phyloP scores from a whole-genome alignment of 2,888 invertebrate species.

The Aphodius granarius region DNA sequence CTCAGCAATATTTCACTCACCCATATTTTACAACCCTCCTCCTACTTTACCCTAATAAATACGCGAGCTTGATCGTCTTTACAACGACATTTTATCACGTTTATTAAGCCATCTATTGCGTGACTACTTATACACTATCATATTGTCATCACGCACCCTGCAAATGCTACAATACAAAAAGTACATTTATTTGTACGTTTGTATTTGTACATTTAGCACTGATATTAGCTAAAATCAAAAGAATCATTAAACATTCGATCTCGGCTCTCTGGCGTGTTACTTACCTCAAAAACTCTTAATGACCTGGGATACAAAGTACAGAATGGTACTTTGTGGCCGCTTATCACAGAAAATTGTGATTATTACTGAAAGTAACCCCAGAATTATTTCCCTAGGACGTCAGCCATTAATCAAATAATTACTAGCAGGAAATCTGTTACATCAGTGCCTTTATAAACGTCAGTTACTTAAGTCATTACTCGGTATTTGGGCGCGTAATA shows the following conservation, averaged over 20 bases:
- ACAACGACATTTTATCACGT: not conserved
- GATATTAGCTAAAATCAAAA: too few relatives aligned
- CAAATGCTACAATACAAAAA: too few relatives aligned
- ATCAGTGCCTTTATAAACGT: not conserved
- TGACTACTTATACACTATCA: not conserved
- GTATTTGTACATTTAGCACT: too few relatives aligned
- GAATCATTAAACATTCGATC: too few relatives aligned
- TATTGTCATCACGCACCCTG: too few relatives aligned
- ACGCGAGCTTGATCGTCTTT: not conserved
- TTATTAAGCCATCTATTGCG: not conserved
- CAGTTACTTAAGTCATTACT: not conserved
- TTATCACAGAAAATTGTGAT: too few relatives aligned
- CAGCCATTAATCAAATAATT: not conserved
- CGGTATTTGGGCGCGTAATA: not conserved
- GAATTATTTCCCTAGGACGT: not conserved
- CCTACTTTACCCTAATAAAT: not conserved
- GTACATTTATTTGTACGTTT: too few relatives aligned
- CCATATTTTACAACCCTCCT: not conserved
- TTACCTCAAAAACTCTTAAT: too few relatives aligned
- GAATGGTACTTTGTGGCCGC: too few relatives aligned
- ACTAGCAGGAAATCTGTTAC: not conserved
- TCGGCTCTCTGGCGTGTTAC: too few relatives aligned
- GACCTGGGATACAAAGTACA: too few relatives aligned
- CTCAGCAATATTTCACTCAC: not conserved
- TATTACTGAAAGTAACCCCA: not conserved